Evolutionary conservation across 1,140 invertebrate genomes (phyloP).

Genomic region (Hydropsyche tenuis): DNA sequence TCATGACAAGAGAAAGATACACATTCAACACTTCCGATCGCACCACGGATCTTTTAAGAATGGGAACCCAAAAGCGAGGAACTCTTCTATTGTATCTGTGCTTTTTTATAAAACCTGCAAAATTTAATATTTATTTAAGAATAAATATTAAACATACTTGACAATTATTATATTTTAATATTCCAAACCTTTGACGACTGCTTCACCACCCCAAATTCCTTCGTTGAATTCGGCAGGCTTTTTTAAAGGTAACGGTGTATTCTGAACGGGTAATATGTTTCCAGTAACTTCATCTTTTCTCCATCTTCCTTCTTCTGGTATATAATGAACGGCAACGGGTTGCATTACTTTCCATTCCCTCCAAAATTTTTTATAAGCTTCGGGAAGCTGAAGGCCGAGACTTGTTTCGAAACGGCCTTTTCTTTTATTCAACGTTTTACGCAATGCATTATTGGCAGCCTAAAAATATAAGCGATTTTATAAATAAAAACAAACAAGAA

Average conservation of each 20-base stretch:
- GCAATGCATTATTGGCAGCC: too few relatives aligned
- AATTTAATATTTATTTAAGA: conserved; percentile 12
- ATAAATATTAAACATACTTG: conserved; percentile 10
- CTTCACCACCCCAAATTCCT: conserved; percentile 97
- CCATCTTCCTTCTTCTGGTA: conserved; percentile 77
- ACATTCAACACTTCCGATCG: conserved; percentile 94
- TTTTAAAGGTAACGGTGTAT: conserved; percentile 78
- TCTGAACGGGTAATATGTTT: conserved; percentile 75
- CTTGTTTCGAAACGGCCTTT: conserved; percentile 66
- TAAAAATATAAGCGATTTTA: too few relatives aligned
- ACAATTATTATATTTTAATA: not conserved
- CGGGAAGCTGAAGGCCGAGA: conserved; percentile 73
- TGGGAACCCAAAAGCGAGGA: conserved; percentile 88
- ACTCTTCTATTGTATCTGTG: conserved; percentile 66
- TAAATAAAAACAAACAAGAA: too few relatives aligned
- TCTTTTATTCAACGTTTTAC: conserved; percentile 34
- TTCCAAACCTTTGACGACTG: conserved; percentile 74
- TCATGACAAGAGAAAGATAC: conserved; percentile 82
- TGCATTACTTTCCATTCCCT: conserved; percentile 79
- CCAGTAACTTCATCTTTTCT: conserved; percentile 74
- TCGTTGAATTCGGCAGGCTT: conserved; percentile 81
- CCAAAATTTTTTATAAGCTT: conserved; percentile 89
- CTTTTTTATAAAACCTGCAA: conserved; percentile 77
- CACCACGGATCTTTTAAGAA: conserved; percentile 78
- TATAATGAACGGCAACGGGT: conserved; percentile 85